These are phyloP conservation scores for Porphyrio hochstetteri DNA, from an alignment of 2,113 vertebrate genomes.

Conservation along the genomic window DNA sequence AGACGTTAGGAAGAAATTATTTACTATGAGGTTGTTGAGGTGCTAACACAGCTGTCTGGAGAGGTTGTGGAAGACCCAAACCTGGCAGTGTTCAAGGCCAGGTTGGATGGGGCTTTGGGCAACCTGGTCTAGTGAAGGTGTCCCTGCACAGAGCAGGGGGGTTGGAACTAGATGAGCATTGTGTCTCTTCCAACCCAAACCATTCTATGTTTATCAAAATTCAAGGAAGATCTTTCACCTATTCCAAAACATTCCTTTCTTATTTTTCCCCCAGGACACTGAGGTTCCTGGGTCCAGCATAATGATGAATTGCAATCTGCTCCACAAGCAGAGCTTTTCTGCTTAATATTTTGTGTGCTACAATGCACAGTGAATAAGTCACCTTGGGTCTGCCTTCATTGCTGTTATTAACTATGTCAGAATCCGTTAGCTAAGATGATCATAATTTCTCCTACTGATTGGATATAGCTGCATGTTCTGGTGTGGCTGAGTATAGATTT, in stretches of 20 bases:
- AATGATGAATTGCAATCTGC: background rate
- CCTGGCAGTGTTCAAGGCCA: no score
- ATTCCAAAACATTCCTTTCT: background rate
- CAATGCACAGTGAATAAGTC: background rate
- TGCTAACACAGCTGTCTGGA: no score
- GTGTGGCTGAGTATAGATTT: background rate
- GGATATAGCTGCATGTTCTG: background rate
- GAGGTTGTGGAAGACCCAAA: no score
- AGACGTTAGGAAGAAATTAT: no score
- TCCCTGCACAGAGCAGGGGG: no score
- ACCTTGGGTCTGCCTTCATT: slow-evolving; percentile 9
- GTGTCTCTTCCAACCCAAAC: no score
- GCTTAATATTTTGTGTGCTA: background rate
- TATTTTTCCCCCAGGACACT: background rate
- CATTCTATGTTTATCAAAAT: background rate
- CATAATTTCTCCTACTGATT: background rate
- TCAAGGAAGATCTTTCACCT: background rate
- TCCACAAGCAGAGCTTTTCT: background rate
- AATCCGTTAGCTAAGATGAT: background rate
- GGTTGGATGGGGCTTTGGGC: no score
- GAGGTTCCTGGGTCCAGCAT: background rate
- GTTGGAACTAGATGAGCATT: no score
- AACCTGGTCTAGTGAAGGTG: no score
- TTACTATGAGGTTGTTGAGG: no score
- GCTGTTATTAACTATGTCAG: background rate